A percentile compares a stretch with the other conserved stretches of the same genome.
Conservation (phyloP, 2,888 invertebrate genomes). For the Thymelicus acteon region DNA sequence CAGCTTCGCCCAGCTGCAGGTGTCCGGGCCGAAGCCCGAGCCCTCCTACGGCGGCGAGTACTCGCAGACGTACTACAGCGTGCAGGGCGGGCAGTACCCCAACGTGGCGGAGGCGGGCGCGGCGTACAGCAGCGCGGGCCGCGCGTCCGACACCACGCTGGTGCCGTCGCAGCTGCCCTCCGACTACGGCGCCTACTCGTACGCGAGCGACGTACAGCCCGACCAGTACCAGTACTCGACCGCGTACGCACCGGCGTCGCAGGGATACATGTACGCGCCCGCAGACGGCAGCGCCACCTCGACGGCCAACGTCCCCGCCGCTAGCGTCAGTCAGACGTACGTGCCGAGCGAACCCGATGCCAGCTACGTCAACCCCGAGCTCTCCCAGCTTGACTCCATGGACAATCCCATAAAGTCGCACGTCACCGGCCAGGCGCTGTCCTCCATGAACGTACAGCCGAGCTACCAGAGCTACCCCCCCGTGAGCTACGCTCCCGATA, state of each 20-base stretch:
- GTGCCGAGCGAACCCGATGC: constrained; percentile 42
- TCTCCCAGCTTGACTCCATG: constrained; percentile 64
- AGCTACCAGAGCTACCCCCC: constrained; percentile 46
- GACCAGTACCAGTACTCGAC: constrained; percentile 58
- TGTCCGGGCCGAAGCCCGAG: constrained; percentile 59
- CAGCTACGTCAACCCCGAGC: constrained; percentile 45
- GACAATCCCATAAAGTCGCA: constrained; percentile 79
- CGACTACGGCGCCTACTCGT: constrained; percentile 65
- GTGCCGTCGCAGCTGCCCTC: constrained; percentile 57
- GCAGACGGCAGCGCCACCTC: constrained; percentile 55
- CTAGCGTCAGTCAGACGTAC: constrained; percentile 51
- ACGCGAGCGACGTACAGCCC: constrained; percentile 53
- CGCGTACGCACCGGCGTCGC: constrained; percentile 55
- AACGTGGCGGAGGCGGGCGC: constrained; percentile 54
- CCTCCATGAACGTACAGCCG: constrained; percentile 44
- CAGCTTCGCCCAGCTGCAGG: constrained; percentile 72
- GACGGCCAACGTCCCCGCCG: constrained; percentile 51
- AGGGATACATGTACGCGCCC: constrained; percentile 64
- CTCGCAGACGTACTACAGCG: constrained; percentile 69
- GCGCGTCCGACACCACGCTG: constrained; percentile 57
- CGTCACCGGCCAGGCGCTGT: constrained; percentile 70
- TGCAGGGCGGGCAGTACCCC: constrained; percentile 58
- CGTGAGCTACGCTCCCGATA: constrained; percentile 50
- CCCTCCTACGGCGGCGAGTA: constrained; percentile 58
- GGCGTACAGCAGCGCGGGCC: constrained; percentile 64